Evolutionary conservation across 2,797 vertebrate species (phyloP).

Genomic region (Sebastiscus albofasciatus): DNA sequence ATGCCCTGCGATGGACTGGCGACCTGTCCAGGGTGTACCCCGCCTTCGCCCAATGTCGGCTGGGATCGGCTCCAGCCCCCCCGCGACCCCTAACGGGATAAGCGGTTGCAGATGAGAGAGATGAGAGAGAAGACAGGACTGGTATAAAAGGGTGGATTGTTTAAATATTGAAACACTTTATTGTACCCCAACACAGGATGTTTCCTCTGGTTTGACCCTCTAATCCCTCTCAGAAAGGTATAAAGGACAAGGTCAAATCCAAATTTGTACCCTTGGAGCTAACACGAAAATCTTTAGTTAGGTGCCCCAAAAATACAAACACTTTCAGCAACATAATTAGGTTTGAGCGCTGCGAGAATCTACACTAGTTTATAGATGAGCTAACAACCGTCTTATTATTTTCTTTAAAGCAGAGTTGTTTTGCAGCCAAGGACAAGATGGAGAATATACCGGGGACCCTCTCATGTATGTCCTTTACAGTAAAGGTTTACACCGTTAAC

Average conservation of each 20-base stretch:
- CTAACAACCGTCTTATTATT: neutral
- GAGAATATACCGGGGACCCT: no score
- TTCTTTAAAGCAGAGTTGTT: neutral
- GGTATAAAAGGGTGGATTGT: neutral
- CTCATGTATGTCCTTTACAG: no score
- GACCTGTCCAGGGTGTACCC: no score
- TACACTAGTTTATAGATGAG: neutral
- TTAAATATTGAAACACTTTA: neutral
- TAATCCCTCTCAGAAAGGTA: neutral
- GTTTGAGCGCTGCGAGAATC: neutral
- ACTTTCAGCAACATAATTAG: no score
- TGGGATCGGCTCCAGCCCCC: no score
- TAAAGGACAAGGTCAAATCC: neutral
- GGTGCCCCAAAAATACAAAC: neutral
- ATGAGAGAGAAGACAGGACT: neutral
- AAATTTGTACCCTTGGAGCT: neutral
- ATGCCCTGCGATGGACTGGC: no score
- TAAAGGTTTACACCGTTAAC: neutral
- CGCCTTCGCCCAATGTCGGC: no score
- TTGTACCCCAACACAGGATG: fast-evolving
- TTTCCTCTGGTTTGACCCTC: neutral
- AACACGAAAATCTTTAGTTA: neutral
- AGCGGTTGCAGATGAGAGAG: no score
- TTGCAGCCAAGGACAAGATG: neutral
- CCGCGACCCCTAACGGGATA: no score